Conservation (phyloP, 2,888 invertebrate species). For the Halocaridina rubra region DNA sequence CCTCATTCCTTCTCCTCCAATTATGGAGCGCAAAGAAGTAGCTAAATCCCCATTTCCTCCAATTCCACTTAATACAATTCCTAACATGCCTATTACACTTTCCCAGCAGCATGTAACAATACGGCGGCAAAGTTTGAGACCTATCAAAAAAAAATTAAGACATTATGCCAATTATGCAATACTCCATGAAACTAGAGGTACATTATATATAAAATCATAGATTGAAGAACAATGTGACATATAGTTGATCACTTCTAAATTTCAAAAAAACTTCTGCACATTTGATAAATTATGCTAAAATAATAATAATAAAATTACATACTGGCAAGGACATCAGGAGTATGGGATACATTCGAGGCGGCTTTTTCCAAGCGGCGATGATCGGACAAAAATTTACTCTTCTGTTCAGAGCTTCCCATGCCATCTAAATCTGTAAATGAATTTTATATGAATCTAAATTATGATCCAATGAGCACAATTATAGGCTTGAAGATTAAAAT, state of each 20-base stretch:
- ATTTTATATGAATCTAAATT: no score
- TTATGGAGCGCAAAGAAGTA: conserved; percentile 65
- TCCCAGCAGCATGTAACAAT: conserved; percentile 93
- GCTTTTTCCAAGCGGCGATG: conserved; percentile 87
- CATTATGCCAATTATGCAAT: no score
- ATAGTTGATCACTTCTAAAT: no score
- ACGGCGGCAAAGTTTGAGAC: conserved; percentile 71
- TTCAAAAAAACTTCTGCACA: no score
- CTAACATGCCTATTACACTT: conserved; percentile 87
- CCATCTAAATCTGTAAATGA: conserved; percentile 86
- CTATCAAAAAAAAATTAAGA: no score
- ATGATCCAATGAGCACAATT: no score
- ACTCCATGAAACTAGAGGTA: no score
- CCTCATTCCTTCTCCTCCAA: conserved; percentile 70
- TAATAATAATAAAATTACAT: no score
- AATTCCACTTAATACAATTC: conserved; percentile 75
- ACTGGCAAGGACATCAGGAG: conserved; percentile 82
- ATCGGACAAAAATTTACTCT: conserved; percentile 84
- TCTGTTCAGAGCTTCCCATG: conserved; percentile 77
- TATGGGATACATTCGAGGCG: conserved; percentile 76
- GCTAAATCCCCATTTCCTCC: conserved; percentile 39
- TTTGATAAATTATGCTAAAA: no score
- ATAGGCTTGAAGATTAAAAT: no score
- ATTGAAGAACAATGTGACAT: no score
- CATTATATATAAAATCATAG: no score